These are phyloP conservation scores for Drosophila peninsularis DNA, from an alignment of 2,888 invertebrate species.

Conservation along the genomic window DNA sequence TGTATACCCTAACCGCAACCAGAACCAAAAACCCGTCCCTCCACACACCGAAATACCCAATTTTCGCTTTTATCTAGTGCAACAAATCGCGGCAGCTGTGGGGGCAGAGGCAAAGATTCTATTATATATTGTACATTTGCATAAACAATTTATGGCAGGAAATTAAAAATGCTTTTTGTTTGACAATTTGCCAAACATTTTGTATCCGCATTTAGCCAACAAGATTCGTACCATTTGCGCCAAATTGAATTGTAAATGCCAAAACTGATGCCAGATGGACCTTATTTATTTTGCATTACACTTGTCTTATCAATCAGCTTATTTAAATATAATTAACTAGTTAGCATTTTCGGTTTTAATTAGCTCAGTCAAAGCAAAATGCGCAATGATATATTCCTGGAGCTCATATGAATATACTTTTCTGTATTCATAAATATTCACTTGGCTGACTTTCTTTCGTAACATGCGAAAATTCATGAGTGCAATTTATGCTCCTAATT, in stretches of 20 bases:
- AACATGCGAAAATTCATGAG: slow-evolving; percentile 33
- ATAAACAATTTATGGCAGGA: slow-evolving; percentile 77
- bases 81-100: slow-evolving; percentile 44
- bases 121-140: slow-evolving; percentile 60
- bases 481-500: slow-evolving; percentile 60
- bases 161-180: slow-evolving; percentile 74
- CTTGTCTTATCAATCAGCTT: background rate
- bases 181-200: slow-evolving; percentile 79
- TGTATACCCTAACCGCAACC: slow-evolving; percentile 39
- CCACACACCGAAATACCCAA: slow-evolving; percentile 11
- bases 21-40: background rate
- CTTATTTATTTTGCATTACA: background rate
- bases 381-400: background rate
- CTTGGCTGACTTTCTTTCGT: slow-evolving; percentile 36
- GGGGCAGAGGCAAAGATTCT: slow-evolving; percentile 13
- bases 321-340: slow-evolving; percentile 11
- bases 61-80: slow-evolving; percentile 50
- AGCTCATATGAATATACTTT: slow-evolving; percentile 26
- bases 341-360: slow-evolving; percentile 38
- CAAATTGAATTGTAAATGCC: slow-evolving; percentile 59
- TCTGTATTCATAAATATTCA: slow-evolving; percentile 20
- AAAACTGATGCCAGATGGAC: slow-evolving; percentile 16
- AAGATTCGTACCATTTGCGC: slow-evolving; percentile 36
- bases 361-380: slow-evolving; percentile 23
- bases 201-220: slow-evolving; percentile 60